Conservation (phyloP, 2,888 invertebrate species). For the Ormyrus rosae region DNA sequence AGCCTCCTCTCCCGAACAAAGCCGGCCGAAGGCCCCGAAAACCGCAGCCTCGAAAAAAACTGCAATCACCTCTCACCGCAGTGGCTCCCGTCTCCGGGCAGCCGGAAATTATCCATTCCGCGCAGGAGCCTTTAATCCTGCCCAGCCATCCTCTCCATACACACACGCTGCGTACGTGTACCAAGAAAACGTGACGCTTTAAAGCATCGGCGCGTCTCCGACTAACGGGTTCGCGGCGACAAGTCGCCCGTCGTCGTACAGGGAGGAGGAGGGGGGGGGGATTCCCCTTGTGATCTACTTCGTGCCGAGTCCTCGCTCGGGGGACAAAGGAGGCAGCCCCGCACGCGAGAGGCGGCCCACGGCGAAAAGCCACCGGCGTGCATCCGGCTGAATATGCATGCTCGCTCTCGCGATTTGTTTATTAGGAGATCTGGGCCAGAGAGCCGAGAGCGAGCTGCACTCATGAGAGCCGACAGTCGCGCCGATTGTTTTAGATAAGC, state of each 20-base stretch:
- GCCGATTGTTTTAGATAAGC: conserved; percentile 3
- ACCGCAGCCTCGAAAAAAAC: too few species aligned
- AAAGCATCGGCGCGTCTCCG: conserved; percentile 19
- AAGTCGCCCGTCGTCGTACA: neutral
- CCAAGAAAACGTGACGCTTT: conserved; percentile 11
- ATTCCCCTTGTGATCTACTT: conserved; percentile 48
- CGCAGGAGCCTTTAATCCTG: neutral
- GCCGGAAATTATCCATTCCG: too few species aligned
- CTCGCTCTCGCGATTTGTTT: conserved; percentile 8
- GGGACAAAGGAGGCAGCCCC: conserved; percentile 41
- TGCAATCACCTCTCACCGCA: too few species aligned
- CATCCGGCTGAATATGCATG: conserved; percentile 4
- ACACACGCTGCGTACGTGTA: neutral
- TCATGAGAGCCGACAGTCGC: neutral
- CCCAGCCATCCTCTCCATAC: neutral
- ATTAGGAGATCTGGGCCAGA: conserved; percentile 33
- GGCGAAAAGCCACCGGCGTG: conserved; percentile 15
- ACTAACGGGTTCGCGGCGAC: conserved; percentile 36
- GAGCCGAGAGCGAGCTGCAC: neutral
- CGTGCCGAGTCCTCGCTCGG: conserved; percentile 1
- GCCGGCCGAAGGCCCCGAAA: too few species aligned
- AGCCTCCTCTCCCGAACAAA: too few species aligned
- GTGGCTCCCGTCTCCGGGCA: too few species aligned
- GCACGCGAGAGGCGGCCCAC: neutral
- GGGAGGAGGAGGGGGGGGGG: neutral